Evolutionary conservation across 2,797 vertebrate species (phyloP).

Genomic region (Phalanger gymnotis): DNA sequence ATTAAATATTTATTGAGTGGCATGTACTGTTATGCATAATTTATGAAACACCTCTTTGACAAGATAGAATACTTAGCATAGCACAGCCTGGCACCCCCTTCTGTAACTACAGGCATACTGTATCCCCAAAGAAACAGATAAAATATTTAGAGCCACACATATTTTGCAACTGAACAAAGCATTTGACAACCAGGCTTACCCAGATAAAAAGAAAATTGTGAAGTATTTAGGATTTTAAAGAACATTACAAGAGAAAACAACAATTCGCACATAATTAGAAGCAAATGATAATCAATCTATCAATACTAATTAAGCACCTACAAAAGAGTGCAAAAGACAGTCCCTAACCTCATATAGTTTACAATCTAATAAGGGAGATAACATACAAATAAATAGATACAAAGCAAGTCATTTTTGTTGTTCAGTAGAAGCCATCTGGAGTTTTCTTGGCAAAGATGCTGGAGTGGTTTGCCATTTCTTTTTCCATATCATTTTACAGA

Average conservation of each 20-base stretch:
- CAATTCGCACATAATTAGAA: not conserved
- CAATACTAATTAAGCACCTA: not conserved
- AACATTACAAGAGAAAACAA: not conserved
- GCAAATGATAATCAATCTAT: not conserved
- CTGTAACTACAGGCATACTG: constrained; percentile 14
- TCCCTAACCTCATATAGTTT: not conserved
- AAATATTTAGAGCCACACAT: constrained; percentile 55
- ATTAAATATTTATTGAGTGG: constrained; percentile 80
- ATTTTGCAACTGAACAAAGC: constrained; percentile 62
- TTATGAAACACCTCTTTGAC: constrained; percentile 67
- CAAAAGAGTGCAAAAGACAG: not conserved
- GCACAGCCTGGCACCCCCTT: not conserved
- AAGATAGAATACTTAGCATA: constrained; percentile 70
- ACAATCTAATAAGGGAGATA: not conserved
- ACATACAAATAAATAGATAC: not conserved
- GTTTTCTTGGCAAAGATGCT: not conserved
- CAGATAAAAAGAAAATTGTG: constrained; percentile 52
- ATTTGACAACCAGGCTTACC: not conserved
- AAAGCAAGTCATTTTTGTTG: not conserved
- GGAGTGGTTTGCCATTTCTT: not conserved
- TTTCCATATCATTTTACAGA: not conserved
- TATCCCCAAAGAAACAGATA: constrained; percentile 14
- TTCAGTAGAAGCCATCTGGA: not conserved
- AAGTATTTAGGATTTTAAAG: not conserved
- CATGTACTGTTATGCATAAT: constrained; percentile 75